Conservation (phyloP, 2,113 vertebrate species). For the Peromyscus leucopus region DNA sequence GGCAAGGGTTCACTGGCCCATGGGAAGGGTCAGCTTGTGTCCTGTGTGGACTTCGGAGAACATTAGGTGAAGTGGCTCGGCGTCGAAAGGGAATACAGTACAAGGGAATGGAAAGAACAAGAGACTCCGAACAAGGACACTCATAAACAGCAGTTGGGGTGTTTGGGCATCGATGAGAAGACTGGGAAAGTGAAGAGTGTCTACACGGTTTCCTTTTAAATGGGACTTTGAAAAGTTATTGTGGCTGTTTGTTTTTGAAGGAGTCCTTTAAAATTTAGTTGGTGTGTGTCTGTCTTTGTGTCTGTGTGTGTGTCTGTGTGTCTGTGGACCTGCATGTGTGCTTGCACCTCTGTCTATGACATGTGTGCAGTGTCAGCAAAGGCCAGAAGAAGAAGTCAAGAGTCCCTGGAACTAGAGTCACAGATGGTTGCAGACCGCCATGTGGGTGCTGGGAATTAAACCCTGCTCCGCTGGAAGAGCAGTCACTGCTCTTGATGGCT, state of each 20-base stretch:
- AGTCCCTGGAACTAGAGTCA: not conserved
- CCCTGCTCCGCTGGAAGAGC: not conserved
- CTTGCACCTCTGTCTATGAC: not conserved
- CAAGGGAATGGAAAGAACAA: not conserved
- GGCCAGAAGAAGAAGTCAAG: not conserved
- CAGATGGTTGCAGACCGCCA: not conserved
- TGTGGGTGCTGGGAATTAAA: not conserved
- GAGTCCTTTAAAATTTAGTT: not conserved
- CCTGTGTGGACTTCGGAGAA: conserved; percentile 1
- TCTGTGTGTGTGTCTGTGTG: not conserved
- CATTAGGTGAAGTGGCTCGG: not conserved
- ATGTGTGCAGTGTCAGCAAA: not conserved
- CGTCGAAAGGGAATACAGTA: conserved; percentile 33
- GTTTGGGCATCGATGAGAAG: not conserved
- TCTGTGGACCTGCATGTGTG: not conserved
- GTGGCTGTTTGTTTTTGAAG: not conserved
- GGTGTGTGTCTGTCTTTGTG: no score
- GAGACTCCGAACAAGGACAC: not conserved
- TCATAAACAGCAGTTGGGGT: not conserved
- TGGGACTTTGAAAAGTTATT: not conserved
- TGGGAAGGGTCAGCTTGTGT: not conserved
- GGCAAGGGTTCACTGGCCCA: not conserved
- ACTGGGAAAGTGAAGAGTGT: not conserved
- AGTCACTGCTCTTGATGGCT: no score
- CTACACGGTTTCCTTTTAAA: not conserved